Conservation (phyloP, 2,797 vertebrate genomes). For the Lophotriccus pileatus region DNA sequence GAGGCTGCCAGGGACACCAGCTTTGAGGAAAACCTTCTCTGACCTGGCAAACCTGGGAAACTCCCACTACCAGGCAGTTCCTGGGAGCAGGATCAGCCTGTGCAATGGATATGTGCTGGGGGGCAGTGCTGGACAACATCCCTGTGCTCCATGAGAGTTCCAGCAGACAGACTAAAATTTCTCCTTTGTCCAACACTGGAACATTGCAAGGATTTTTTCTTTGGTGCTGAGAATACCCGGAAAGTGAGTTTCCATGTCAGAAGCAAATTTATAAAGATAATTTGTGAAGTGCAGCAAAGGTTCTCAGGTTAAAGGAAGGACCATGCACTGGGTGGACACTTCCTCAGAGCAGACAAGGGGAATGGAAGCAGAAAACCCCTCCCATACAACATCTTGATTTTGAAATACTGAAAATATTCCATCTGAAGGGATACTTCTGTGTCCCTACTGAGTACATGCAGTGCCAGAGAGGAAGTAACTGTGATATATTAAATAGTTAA, state of each 20-base stretch:
- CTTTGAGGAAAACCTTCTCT: background rate
- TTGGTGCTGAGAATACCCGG: background rate
- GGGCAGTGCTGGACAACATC: background rate
- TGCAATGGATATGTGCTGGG: background rate
- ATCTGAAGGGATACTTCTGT: background rate
- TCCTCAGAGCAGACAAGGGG: background rate
- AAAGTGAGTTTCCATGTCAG: background rate
- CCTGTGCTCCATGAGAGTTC: rapidly evolving
- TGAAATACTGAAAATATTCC: background rate
- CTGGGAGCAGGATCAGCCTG: background rate
- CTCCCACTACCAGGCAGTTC: background rate
- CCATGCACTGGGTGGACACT: background rate
- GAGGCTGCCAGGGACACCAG: background rate
- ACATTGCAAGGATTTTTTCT: background rate
- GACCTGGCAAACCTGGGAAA: background rate
- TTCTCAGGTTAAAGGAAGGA: background rate
- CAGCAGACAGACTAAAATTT: background rate
- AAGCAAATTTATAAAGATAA: background rate
- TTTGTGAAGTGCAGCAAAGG: background rate
- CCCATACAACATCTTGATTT: background rate
- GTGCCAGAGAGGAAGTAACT: background rate
- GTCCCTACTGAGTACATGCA: background rate
- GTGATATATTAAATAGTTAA: background rate
- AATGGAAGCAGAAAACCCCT: background rate
- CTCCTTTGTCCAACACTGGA: background rate